Evolutionary conservation across 1,140 invertebrate species (phyloP), one percentile per base, ranked within the genome.

Genomic region (Drosophila chauvacae): DNA sequence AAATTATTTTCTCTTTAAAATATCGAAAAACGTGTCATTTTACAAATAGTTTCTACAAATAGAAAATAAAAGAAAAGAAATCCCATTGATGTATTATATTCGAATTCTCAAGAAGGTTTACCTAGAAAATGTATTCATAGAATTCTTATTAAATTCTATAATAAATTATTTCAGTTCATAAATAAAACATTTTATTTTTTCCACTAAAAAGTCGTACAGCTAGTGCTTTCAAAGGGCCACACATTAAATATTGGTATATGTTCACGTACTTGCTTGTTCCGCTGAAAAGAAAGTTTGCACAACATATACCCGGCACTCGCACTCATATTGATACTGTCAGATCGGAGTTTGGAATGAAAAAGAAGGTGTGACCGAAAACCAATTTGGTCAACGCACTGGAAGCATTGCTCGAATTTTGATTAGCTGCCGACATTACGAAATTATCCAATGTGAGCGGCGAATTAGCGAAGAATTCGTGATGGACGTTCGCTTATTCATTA

Each of bases 201-300:
- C 2, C n/a, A 4, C 28, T 33, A 13, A 33, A 20, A 23, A 55
- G 5, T 37, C 13, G 2, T 20, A 55, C 37, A 23, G 7, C 51
- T 16, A 55, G 51, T 55, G 51, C 16, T 45, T 50, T 33, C 10
- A 3, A 16, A 47, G 44, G 51, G 51, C 23, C n/a, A 30, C 33
- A 23, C 28, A 45, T 23, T 37, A 20, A 65, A 37, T 23, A 65
- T 63, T 42, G 20, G 13, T 62, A 7, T 39, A 39, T 55, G 7
- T 55, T 55, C 51, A 55, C 51, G 33, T 39, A 55, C 51, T 55
- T 55, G 33, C 16, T 4, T 11, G 33, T 55, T 55, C n/a, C 28
- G 11, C 68, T 65, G 75, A 88, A 88, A 85, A 77, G 85, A 88
- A 88, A 88, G 85, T 90, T 60, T 59, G 60, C 74, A 50, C 51